These are phyloP conservation scores for Oenanthe oenanthe DNA, from an alignment of 2,113 vertebrate species.

Conservation along the genomic window DNA sequence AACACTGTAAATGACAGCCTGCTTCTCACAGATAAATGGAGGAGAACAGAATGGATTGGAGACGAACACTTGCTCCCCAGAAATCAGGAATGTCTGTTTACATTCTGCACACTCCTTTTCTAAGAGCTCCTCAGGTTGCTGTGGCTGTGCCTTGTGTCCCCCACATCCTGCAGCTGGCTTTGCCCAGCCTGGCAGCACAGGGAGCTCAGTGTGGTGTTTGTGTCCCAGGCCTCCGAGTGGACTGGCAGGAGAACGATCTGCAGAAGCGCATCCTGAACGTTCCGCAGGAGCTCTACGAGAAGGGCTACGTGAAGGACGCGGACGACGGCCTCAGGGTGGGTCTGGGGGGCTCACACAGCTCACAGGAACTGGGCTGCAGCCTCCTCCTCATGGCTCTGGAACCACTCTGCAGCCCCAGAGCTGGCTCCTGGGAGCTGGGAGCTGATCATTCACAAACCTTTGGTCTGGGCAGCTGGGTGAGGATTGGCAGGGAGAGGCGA, in stretches of 20 bases:
- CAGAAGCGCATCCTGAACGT: conserved; percentile 89
- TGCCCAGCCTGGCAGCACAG: background rate
- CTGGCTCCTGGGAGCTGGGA: background rate
- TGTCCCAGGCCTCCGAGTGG: conserved; percentile 87
- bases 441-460: accelerated
- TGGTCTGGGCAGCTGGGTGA: background rate
- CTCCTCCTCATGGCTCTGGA: background rate
- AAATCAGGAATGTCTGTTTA: background rate
- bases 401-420: background rate
- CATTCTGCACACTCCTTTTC: background rate
- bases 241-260: conserved; percentile 90
- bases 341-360: background rate
- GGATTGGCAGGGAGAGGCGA: background rate
- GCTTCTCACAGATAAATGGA: background rate
- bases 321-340: conserved; percentile 90
- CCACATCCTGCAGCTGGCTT: accelerated
- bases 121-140: background rate
- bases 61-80: background rate
- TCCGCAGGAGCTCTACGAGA: conserved; percentile 89
- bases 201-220: background rate
- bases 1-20: conserved; percentile 21
- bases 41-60: background rate
- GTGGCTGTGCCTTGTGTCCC: background rate
- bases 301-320: conserved; percentile 90
- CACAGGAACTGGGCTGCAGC: no score